phyloP scores from a whole-genome alignment of 2,797 vertebrate genomes.

The Pygocentrus nattereri region DNA sequence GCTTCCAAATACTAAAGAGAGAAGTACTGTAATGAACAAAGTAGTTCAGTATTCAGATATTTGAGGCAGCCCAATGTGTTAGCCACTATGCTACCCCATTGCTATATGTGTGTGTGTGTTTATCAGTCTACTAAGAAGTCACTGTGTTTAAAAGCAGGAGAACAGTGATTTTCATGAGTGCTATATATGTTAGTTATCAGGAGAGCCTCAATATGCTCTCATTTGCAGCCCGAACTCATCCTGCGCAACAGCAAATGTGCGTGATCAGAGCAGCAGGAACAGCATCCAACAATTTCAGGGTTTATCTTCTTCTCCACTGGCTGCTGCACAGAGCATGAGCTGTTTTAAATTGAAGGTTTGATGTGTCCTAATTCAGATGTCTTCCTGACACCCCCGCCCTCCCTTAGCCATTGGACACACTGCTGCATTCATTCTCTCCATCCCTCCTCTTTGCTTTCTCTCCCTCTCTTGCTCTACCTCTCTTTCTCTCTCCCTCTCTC shows the following conservation, averaged over 20 bases:
- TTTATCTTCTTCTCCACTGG: constrained; percentile 8
- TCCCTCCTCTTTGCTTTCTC: neutral
- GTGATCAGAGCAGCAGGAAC: neutral
- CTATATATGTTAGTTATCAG: neutral
- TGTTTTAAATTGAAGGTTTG: constrained; percentile 26
- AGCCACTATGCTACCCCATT: neutral
- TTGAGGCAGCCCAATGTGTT: neutral
- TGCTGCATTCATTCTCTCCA: constrained; percentile 38
- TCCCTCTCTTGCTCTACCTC: constrained; percentile 19
- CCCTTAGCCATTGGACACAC: constrained; percentile 45
- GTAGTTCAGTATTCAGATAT: too few relatives aligned
- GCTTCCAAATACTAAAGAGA: too few relatives aligned
- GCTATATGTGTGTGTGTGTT: neutral
- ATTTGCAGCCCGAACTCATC: neutral
- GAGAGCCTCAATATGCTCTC: neutral
- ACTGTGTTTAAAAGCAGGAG: neutral
- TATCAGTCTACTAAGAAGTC: neutral
- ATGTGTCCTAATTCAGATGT: constrained; percentile 46
- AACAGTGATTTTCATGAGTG: neutral
- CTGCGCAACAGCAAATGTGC: neutral
- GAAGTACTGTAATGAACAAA: too few relatives aligned
- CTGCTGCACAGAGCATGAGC: constrained; percentile 27
- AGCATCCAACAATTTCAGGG: neutral
- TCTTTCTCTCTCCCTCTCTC: neutral
- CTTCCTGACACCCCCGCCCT: constrained; percentile 48